phyloP scores from a whole-genome alignment of 2,888 invertebrate species.

The Cephus rjabovi region DNA sequence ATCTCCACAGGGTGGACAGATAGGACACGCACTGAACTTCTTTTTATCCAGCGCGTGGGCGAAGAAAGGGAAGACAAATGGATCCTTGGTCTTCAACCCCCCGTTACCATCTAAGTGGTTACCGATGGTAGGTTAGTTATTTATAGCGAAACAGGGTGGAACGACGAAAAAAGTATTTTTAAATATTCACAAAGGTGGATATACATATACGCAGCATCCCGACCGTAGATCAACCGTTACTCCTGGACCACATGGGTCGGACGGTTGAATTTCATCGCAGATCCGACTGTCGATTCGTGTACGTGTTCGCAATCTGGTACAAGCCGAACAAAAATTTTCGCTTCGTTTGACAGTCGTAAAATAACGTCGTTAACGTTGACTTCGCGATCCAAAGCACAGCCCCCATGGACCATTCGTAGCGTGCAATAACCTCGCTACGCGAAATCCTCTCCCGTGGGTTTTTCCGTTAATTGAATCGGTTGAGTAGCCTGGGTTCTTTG shows the following conservation, averaged over 20 bases:
- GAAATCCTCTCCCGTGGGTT: not conserved
- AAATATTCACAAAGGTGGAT: not conserved
- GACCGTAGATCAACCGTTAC: not conserved
- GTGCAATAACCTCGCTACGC: not conserved
- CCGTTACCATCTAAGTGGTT: not conserved
- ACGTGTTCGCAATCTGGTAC: not conserved
- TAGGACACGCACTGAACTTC: not conserved
- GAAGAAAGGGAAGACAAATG: not conserved
- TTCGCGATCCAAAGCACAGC: not conserved
- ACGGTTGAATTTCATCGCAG: not conserved
- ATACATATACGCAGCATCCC: not conserved
- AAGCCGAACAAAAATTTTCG: not conserved
- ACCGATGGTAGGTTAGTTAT: not conserved
- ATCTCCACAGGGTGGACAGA: not conserved
- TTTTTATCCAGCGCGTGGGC: not conserved
- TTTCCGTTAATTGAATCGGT: not conserved
- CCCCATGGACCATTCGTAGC: not conserved
- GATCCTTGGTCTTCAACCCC: not conserved
- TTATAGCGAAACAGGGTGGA: not conserved
- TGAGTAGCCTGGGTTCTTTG: not conserved
- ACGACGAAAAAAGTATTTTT: not conserved
- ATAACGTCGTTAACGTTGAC: not conserved
- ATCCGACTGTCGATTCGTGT: not conserved
- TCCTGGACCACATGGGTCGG: not conserved
- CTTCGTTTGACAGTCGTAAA: not conserved